A percentile compares a stretch with the other conserved stretches of the same genome.
These are phyloP conservation scores for Chaetodon trifasciatus DNA, from an alignment of 2,797 vertebrate species.

Conservation along the genomic window DNA sequence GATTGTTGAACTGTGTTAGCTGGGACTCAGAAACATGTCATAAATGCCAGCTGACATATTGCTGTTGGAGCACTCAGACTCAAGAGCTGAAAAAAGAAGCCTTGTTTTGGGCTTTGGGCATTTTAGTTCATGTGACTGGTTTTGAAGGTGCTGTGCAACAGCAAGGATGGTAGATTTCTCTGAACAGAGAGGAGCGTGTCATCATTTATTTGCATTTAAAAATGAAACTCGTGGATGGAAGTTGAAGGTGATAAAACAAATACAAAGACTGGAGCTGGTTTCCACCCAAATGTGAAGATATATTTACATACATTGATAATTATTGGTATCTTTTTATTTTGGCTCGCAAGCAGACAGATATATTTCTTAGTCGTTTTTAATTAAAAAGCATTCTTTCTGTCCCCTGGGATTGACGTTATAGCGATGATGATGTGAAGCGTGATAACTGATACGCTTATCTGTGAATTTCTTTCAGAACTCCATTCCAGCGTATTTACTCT, in stretches of 20 bases:
- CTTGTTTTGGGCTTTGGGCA: neutral
- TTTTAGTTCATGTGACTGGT: conserved; percentile 1
- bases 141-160: neutral
- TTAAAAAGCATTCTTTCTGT: conserved; percentile 28
- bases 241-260: neutral
- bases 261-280: neutral
- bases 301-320: neutral
- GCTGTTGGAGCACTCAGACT: neutral
- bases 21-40: neutral
- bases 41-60: neutral
- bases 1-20: neutral
- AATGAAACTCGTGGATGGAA: neutral
- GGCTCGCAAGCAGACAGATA: neutral
- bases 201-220: neutral
- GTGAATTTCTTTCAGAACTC: conserved; percentile 24
- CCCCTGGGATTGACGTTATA: neutral
- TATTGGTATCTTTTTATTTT: neutral
- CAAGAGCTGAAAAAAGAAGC: neutral
- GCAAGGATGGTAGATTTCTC: neutral
- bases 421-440: conserved; percentile 36
- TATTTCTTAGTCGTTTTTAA: conserved; percentile 21
- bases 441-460: conserved; percentile 58
- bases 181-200: neutral
- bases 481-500: conserved; percentile 45
- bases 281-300: neutral